Percentiles rank a stretch among this genome's conserved stretches.
phyloP scores from a whole-genome alignment of 2,888 invertebrate species.

The Agriotes lineatus region DNA sequence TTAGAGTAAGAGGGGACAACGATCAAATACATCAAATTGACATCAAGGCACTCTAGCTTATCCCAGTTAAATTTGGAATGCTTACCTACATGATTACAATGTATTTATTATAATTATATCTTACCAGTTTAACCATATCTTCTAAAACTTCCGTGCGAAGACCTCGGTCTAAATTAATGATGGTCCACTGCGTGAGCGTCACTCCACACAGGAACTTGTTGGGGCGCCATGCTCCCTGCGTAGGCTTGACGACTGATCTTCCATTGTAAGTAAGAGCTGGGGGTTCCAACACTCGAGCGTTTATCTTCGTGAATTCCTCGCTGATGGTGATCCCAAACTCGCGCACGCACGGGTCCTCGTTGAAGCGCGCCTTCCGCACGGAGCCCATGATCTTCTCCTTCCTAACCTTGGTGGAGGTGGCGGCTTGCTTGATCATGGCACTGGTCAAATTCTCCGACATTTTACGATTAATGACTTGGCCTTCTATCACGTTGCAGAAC shows the following conservation, averaged over 20 bases:
- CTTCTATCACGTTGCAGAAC: conserved; percentile 81
- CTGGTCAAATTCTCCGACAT: conserved; percentile 86
- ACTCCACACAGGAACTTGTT: conserved; percentile 61
- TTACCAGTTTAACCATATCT: neutral
- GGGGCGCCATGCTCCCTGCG: conserved; percentile 66
- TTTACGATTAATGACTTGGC: conserved; percentile 83
- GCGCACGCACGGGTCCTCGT: conserved; percentile 71
- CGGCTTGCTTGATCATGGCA: conserved; percentile 88
- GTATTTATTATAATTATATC: too few relatives aligned
- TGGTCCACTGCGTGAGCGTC: conserved; percentile 65
- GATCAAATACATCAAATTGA: too few relatives aligned
- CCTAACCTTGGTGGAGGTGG: conserved; percentile 82
- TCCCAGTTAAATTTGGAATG: too few relatives aligned
- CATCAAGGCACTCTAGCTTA: too few relatives aligned
- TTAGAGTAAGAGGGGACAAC: too few relatives aligned
- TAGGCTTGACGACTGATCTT: conserved; percentile 51
- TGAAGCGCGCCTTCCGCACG: conserved; percentile 61
- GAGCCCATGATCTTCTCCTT: conserved; percentile 84
- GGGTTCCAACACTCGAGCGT: conserved; percentile 82
- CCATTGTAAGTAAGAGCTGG: conserved; percentile 79
- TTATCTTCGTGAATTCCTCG: conserved; percentile 79
- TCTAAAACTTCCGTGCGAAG: neutral
- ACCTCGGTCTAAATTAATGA: conserved; percentile 62
- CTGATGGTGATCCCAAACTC: conserved; percentile 87
- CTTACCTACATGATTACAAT: too few relatives aligned